Conservation (phyloP, 2,888 invertebrate genomes). For the Halocaridina rubra region DNA sequence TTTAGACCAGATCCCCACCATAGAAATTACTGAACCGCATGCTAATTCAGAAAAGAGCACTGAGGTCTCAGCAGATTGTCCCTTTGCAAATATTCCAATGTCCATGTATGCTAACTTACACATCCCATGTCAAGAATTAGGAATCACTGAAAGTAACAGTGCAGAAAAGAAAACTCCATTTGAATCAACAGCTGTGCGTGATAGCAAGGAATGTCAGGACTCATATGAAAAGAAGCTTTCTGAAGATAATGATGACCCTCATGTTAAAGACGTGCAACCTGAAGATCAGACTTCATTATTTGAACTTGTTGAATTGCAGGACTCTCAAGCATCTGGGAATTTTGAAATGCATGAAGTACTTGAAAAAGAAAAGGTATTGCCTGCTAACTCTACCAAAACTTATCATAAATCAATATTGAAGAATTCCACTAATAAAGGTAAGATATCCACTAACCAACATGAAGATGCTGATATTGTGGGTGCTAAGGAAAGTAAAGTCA, state of each 20-base stretch:
- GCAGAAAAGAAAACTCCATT: not conserved
- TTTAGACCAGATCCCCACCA: not conserved
- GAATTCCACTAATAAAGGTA: not conserved
- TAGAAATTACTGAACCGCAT: not conserved
- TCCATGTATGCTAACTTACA: no score
- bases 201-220: not conserved
- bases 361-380: not conserved
- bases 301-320: not conserved
- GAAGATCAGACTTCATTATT: no score
- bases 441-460: not conserved
- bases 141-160: not conserved
- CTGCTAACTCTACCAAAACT: not conserved
- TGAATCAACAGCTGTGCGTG: not conserved
- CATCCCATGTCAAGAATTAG: no score
- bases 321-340: not conserved
- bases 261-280: not conserved
- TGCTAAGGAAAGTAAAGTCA: not conserved
- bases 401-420: slow-evolving; percentile 39
- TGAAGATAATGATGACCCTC: not conserved
- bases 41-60: not conserved
- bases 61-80: not conserved
- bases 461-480: not conserved
- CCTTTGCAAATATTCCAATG: not conserved
- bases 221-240: not conserved
- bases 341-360: not conserved